Evolutionary conservation across 2,113 vertebrate genomes (phyloP), one percentile per base, ranked within the genome.

Genomic region (Neolamprologus kungweensis): DNA sequence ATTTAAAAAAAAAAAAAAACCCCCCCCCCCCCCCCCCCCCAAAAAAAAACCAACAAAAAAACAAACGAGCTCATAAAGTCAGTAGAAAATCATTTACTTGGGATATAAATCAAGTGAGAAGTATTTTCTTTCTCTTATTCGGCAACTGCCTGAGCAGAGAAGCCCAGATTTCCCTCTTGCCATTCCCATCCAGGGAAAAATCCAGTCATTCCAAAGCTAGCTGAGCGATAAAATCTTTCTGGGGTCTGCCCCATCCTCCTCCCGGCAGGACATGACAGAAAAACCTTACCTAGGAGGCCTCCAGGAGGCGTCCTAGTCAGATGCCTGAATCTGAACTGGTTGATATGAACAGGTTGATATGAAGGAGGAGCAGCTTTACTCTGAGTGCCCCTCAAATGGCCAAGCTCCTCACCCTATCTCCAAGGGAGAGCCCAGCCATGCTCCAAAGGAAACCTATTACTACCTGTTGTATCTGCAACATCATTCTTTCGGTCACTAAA

Each of bases 21-120:
- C 33, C 37, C 9, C 1, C 40, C 12, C 40, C n/a, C n/a, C n/a
- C n/a, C n/a, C n/a, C n/a, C n/a, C 11, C 12, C 40, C 12, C 3
- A 0, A 0, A 12, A 12, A 40, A 7, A 14, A 45, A 16, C 4
- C 4, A 3, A 2, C 4, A 31, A 19, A 17, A 14, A 1, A 1
- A 31, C 5, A 21, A 71, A 1, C 13, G 1, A 58, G 55, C 26
- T 58, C 26, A 58, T 57, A 57, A 57, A 57, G 23, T 57, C 55
- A 57, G 55, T 0, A 58, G 23, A 58, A 58, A 58, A 58, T 58
- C 55, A 58, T 58, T 58, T 31, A 17, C 53, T 55, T 23, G 21
- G 21, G 12, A 31, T 9, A 58, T 58, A 58, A 31, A 58, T 58
- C 57, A 58, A 58, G 57, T 17, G 26, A 58, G 14, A 31, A 58